phyloP scores from a whole-genome alignment of 2,888 invertebrate genomes.

The Argyresthia goedartella region DNA sequence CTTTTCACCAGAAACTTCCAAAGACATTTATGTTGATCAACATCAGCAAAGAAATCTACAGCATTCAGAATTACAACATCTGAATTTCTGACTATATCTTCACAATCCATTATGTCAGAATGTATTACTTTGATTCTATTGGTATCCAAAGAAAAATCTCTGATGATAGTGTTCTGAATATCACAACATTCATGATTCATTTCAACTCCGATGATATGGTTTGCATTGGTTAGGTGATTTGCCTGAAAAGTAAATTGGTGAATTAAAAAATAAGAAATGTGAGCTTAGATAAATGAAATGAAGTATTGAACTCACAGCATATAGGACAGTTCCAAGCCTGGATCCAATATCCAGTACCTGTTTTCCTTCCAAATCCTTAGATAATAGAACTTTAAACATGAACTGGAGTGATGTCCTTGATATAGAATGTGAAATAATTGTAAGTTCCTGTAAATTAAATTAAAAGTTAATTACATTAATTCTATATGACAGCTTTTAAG shows the following conservation, averaged over 20 bases:
- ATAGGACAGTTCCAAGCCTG: conserved; percentile 76
- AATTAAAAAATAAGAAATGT: background rate
- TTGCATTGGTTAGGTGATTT: conserved; percentile 69
- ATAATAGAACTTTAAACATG: conserved; percentile 74
- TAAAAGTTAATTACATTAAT: background rate
- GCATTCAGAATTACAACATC: conserved; percentile 78
- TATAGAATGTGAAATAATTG: conserved; percentile 76
- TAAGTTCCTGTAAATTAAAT: conserved; percentile 50
- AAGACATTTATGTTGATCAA: conserved; percentile 68
- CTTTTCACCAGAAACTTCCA: conserved; percentile 72
- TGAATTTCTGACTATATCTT: conserved; percentile 63
- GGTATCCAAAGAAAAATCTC: conserved; percentile 59
- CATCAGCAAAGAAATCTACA: conserved; percentile 76
- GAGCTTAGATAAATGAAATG: background rate
- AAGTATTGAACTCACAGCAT: conserved; percentile 72
- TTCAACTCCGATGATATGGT: conserved; percentile 76
- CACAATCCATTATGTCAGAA: conserved; percentile 68
- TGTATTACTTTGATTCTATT: conserved; percentile 67
- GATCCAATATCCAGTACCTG: conserved; percentile 78
- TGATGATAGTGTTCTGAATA: conserved; percentile 70
- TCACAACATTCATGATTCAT: conserved; percentile 76
- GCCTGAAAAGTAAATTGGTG: conserved; percentile 57
- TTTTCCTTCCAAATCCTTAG: conserved; percentile 68
- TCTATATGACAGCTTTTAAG: background rate
- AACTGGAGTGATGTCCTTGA: conserved; percentile 70